Conservation (phyloP, 2,888 invertebrate genomes). For the Cremastinae sp. region DNA sequence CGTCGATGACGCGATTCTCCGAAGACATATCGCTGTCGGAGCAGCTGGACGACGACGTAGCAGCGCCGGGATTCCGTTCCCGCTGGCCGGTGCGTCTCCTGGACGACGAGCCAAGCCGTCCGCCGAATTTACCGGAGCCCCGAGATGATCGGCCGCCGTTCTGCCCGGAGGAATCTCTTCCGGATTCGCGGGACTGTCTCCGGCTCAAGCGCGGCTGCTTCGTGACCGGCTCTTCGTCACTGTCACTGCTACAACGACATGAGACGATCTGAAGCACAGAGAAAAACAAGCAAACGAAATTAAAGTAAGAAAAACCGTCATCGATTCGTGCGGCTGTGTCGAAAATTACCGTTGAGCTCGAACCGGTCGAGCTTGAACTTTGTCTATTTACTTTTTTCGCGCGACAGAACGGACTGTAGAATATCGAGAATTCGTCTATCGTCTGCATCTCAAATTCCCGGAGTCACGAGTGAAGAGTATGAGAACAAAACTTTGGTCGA, state of each 20-base stretch:
- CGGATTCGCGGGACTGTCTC: constrained; percentile 69
- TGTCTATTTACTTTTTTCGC: constrained; percentile 7
- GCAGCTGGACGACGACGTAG: constrained; percentile 60
- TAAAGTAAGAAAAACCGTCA: constrained; percentile 15
- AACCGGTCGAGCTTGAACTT: constrained; percentile 5
- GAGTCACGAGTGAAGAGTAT: no score
- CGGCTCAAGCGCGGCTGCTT: constrained; percentile 87
- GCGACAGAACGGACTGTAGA: background rate
- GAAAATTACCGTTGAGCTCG: background rate
- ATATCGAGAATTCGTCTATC: background rate
- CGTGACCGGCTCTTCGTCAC: constrained; percentile 89
- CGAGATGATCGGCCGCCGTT: constrained; percentile 55
- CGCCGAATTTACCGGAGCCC: constrained; percentile 54
- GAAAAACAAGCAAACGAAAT: constrained; percentile 33
- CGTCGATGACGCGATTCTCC: constrained; percentile 76
- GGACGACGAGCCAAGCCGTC: constrained; percentile 58
- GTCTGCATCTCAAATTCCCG: background rate
- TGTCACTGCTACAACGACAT: constrained; percentile 83
- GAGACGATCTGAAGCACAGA: constrained; percentile 82
- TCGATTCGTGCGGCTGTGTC: background rate
- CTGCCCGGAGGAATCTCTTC: constrained; percentile 61
- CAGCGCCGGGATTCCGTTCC: constrained; percentile 45
- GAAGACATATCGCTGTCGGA: constrained; percentile 78
- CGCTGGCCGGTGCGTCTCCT: constrained; percentile 58
- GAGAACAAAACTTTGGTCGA: no score